phyloP scores from a whole-genome alignment of 2,797 vertebrate genomes.

The Paedocypris micromegethes region DNA sequence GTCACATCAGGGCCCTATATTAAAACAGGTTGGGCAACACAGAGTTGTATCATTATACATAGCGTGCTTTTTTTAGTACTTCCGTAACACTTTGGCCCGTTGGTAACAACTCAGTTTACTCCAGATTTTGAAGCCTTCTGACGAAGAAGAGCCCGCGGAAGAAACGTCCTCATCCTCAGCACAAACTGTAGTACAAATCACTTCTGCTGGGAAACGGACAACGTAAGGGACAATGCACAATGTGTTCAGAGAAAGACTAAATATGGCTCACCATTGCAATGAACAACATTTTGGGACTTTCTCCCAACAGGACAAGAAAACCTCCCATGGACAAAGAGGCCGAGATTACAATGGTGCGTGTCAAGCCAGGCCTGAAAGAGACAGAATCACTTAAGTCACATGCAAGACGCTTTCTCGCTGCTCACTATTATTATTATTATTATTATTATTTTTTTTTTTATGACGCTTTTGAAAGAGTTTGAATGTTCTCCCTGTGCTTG shows the following conservation, averaged over 20 bases:
- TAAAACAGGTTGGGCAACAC: neutral
- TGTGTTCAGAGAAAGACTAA: neutral
- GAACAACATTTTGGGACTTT: slow-evolving; percentile 44
- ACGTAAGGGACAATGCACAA: neutral
- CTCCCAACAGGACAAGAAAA: slow-evolving; percentile 54
- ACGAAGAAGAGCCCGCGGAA: slow-evolving; percentile 53
- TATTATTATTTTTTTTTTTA: too few species aligned
- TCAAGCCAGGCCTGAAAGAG: slow-evolving; percentile 66
- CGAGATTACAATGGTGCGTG: slow-evolving; percentile 57
- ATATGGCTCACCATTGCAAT: slow-evolving; percentile 56
- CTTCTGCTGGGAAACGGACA: slow-evolving; percentile 46
- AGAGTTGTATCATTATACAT: neutral
- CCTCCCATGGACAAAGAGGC: slow-evolving; percentile 64
- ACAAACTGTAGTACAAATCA: slow-evolving; percentile 56
- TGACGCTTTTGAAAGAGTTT: too few species aligned
- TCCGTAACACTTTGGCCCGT: slow-evolving; percentile 64
- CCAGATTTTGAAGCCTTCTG: slow-evolving; percentile 57
- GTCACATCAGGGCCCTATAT: too few species aligned
- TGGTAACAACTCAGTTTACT: slow-evolving; percentile 55
- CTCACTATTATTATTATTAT: too few species aligned
- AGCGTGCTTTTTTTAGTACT: slow-evolving; percentile 44
- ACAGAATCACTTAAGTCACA: neutral
- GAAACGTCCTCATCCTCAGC: slow-evolving; percentile 60
- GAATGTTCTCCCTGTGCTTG: too few species aligned
- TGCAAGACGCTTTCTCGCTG: neutral